These are phyloP conservation scores for Hippocampus abdominalis DNA, from an alignment of 2,113 vertebrate genomes.

Conservation along the genomic window DNA sequence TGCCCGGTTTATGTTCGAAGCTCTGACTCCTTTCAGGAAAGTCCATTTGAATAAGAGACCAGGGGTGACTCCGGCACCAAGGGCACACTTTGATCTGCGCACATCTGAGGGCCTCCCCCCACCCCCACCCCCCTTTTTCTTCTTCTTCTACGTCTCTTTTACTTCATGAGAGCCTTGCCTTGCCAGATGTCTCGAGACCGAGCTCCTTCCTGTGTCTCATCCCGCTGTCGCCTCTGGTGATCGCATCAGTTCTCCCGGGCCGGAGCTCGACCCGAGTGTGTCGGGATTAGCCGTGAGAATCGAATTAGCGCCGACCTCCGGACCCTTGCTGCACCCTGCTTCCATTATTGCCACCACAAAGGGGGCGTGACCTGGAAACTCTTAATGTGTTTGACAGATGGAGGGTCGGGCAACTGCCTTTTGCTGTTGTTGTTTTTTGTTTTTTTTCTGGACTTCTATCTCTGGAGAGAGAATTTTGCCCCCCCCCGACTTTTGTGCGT, in stretches of 20 bases:
- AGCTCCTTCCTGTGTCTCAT: slow-evolving; percentile 72
- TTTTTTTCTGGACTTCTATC: slow-evolving; percentile 14
- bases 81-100: slow-evolving; percentile 71
- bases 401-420: slow-evolving; percentile 19
- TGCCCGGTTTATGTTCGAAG: slow-evolving; percentile 46
- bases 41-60: slow-evolving; percentile 71
- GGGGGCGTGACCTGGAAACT: slow-evolving; percentile 55
- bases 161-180: slow-evolving; percentile 57
- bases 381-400: slow-evolving; percentile 48
- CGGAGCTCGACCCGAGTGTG: slow-evolving; percentile 50
- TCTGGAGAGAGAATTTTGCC: too few relatives aligned
- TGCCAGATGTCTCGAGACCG: slow-evolving; percentile 75
- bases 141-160: slow-evolving; percentile 7
- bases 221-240: slow-evolving; percentile 68
- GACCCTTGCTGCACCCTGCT: slow-evolving; percentile 43
- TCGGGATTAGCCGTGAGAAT: slow-evolving; percentile 66
- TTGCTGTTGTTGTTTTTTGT: slow-evolving; percentile 4
- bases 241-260: slow-evolving; percentile 31
- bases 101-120: slow-evolving; percentile 56
- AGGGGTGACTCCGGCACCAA: slow-evolving; percentile 62
- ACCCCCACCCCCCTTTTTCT: not conserved
- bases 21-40: slow-evolving; percentile 63
- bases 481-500: too few relatives aligned
- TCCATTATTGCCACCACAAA: slow-evolving; percentile 53
- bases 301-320: slow-evolving; percentile 56